Percentiles rank a stretch among this genome's conserved stretches.
Conservation (phyloP, 1,140 invertebrate species). For the Battus philenor region DNA sequence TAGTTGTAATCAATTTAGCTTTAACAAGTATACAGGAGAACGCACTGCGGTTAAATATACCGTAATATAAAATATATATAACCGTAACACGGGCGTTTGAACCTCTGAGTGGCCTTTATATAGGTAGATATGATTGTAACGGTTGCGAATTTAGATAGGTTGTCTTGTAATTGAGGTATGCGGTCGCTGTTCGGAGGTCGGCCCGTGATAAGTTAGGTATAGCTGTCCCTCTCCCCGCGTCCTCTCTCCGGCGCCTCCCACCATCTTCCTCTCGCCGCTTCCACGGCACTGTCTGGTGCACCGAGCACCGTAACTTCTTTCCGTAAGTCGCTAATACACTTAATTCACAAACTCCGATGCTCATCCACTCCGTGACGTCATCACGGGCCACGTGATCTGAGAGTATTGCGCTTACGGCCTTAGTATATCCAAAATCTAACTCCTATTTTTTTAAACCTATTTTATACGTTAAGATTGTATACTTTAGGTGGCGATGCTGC, state of each 20-base stretch:
- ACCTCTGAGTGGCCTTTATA: conserved; percentile 24
- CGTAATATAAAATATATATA: too few species aligned
- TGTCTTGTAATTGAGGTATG: conserved; percentile 21
- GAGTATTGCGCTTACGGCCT: conserved; percentile 27
- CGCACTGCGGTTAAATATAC: too few species aligned
- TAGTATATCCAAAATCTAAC: conserved; percentile 72
- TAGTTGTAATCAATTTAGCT: neutral
- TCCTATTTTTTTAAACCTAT: conserved; percentile 74
- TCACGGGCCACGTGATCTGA: conserved; percentile 14
- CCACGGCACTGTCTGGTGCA: too few species aligned
- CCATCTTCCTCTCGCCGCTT: conserved; percentile 62
- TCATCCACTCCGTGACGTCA: neutral
- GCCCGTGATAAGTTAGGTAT: conserved; percentile 27
- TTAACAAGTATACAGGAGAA: neutral
- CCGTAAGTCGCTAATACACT: too few species aligned
- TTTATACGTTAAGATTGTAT: conserved; percentile 72
- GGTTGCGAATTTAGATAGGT: conserved; percentile 20
- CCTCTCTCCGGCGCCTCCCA: conserved; percentile 61
- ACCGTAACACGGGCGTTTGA: neutral
- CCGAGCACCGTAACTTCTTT: too few species aligned
- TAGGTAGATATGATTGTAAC: conserved; percentile 20
- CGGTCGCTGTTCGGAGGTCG: conserved; percentile 35
- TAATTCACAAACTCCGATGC: too few species aligned
- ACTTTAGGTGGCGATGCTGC: conserved; percentile 41
- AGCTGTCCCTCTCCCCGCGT: conserved; percentile 47